Percentiles rank a stretch among this genome's conserved stretches.
phyloP scores from a whole-genome alignment of 2,113 vertebrate species.

The Phainopepla nitens region DNA sequence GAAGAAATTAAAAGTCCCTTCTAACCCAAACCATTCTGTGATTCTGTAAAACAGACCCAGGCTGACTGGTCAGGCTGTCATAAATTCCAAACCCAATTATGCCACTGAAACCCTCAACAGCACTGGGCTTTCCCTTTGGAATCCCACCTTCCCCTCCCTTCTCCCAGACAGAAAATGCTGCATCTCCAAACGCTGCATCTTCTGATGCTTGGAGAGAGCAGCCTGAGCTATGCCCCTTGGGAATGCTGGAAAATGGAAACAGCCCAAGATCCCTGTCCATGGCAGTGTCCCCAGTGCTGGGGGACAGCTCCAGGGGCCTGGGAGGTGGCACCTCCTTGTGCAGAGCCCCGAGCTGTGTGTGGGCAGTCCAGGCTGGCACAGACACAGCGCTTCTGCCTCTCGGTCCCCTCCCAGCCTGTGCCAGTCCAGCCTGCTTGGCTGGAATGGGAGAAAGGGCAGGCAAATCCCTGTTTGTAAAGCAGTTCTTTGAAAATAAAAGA shows the following conservation, averaged over 20 bases:
- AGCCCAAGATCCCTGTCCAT: rapidly evolving
- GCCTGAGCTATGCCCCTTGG: neutral
- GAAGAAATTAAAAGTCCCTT: neutral
- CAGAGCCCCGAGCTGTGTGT: neutral
- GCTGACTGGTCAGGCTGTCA: neutral
- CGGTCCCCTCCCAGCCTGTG: neutral
- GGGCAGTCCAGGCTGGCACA: neutral
- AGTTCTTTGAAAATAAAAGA: neutral
- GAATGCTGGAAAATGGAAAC: neutral
- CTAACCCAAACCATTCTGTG: neutral
- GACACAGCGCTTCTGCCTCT: neutral
- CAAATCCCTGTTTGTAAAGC: neutral
- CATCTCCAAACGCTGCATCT: neutral
- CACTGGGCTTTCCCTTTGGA: neutral
- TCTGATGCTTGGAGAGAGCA: rapidly evolving
- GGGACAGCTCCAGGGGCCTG: neutral
- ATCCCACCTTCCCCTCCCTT: neutral
- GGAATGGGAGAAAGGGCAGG: neutral
- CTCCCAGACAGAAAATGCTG: neutral
- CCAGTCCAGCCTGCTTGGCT: conserved; percentile 1
- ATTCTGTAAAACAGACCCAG: neutral
- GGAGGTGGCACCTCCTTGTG: neutral
- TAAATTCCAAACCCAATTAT: neutral
- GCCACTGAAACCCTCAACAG: neutral
- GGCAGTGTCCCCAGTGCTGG: rapidly evolving